A percentile compares a stretch with the other conserved stretches of the same genome.
Evolutionary conservation across 1,140 invertebrate genomes (phyloP).

Genomic region (Drosophila setifemur): DNA sequence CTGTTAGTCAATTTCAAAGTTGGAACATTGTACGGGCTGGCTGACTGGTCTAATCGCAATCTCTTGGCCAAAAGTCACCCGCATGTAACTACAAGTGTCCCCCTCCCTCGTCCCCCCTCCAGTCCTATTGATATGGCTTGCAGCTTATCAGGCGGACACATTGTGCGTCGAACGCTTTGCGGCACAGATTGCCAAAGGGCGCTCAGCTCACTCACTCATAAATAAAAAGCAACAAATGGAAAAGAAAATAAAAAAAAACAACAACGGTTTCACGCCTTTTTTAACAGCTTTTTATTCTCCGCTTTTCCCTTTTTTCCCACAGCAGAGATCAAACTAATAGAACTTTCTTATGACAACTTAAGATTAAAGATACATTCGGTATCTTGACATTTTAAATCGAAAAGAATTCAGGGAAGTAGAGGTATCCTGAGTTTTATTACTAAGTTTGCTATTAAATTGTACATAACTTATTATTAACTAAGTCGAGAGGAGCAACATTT

Average conservation of each 20-base stretch:
- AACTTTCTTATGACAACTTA: too few relatives aligned
- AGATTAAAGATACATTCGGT: neutral
- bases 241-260: neutral
- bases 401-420: neutral
- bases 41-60: neutral
- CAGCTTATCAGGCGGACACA: constrained; percentile 25
- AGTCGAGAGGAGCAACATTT: too few relatives aligned
- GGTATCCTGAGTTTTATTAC: too few relatives aligned
- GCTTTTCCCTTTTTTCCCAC: neutral
- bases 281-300: constrained; percentile 7
- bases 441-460: too few relatives aligned
- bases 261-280: constrained; percentile 16
- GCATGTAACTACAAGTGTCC: constrained; percentile 17
- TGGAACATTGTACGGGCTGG: neutral
- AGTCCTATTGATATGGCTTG: constrained; percentile 26
- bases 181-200: constrained; percentile 18
- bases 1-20: neutral
- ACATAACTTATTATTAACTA: too few relatives aligned
- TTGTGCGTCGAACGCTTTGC: constrained; percentile 2
- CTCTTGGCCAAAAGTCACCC: constrained; percentile 32
- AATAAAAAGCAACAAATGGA: neutral
- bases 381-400: neutral
- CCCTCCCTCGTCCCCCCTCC: neutral
- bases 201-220: neutral
- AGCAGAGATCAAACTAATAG: constrained; percentile 1